Base-by-base conservation (phyloP, 2,888 invertebrate species). In the Acleris cristana region DNA sequence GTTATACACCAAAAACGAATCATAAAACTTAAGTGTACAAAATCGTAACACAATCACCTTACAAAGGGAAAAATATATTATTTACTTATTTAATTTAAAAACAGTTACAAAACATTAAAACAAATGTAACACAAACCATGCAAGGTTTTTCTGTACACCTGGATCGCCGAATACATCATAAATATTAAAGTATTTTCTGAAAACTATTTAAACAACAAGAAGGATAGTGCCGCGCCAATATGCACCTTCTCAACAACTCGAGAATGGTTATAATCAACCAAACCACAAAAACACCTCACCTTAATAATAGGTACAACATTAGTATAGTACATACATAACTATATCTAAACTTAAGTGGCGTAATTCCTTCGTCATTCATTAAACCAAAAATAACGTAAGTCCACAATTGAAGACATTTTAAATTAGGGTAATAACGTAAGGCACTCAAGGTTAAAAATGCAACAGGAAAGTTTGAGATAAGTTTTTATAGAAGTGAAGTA, bases 401-500 rank as follows among this genome's bases (percentile, higher is more conserved):
- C 6, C 6, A 18, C 16, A 7, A 48, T 18, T 48, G 8, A 1
- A 12, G 1, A 48, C 14, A 48, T n/a, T 48, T 18, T n/a, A 48
- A 48, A 18, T 48, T 48, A 40, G 0, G 2, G 3, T 48, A n/a
- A 0, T 48, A 48, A n/a, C 18, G 18, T 8, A 8, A n/a, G 7
- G 7, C 8, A n/a, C 16, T 48, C 18, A 8, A 18, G 18, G 40
- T 48, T 48, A 8, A 18, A 48, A n/a, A n/a, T 48, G 48, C 16
- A 19, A 14, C 19, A 56, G 72, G 69, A 74, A 76, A 69, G 70
- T 73, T 74, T 69, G 70, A 59, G 55, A 69, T 72, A 69, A 70
- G 71, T 67, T 69, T 64, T 74, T 77, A 73, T 73, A 73, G 69
- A 72, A 71, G 71, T 74, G 78, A 79, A 83, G 81, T 79, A 76